phyloP scores from a whole-genome alignment of 2,888 invertebrate species.

The Anorthoa munda region DNA sequence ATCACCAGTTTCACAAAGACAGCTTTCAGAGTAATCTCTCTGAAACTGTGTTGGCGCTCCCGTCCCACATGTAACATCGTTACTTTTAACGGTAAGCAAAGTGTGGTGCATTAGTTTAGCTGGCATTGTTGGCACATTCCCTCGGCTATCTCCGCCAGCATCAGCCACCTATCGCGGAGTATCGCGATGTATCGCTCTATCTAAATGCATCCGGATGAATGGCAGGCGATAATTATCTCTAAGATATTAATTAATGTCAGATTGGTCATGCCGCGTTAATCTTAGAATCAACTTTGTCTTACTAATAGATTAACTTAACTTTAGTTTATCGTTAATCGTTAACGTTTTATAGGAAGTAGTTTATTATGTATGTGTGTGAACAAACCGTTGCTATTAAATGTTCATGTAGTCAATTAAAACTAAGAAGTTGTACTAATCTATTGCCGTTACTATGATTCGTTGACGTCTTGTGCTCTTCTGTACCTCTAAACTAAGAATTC shows the following conservation, averaged over 20 bases:
- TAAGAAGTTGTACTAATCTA: neutral
- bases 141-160: conserved; percentile 51
- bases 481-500: conserved; percentile 4
- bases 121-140: conserved; percentile 59
- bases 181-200: conserved; percentile 49
- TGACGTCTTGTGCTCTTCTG: conserved; percentile 2
- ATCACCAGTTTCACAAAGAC: conserved; percentile 28
- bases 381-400: conserved; percentile 18
- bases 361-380: conserved; percentile 18
- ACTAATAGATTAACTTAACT: conserved; percentile 28
- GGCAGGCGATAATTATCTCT: conserved; percentile 54
- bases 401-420: conserved; percentile 17
- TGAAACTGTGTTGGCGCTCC: conserved; percentile 39
- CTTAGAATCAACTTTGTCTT: conserved; percentile 21
- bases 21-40: conserved; percentile 34
- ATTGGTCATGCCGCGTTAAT: conserved; percentile 42
- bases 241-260: conserved; percentile 58
- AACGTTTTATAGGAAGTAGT: conserved; percentile 38
- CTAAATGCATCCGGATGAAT: conserved; percentile 52
- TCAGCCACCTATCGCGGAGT: conserved; percentile 37
- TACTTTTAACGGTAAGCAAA: conserved; percentile 57
- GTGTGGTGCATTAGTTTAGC: conserved; percentile 51
- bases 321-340: conserved; percentile 28
- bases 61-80: conserved; percentile 45
- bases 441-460: neutral